Conservation (phyloP, 1,140 invertebrate genomes). For the Diploscapter pachys region DNA sequence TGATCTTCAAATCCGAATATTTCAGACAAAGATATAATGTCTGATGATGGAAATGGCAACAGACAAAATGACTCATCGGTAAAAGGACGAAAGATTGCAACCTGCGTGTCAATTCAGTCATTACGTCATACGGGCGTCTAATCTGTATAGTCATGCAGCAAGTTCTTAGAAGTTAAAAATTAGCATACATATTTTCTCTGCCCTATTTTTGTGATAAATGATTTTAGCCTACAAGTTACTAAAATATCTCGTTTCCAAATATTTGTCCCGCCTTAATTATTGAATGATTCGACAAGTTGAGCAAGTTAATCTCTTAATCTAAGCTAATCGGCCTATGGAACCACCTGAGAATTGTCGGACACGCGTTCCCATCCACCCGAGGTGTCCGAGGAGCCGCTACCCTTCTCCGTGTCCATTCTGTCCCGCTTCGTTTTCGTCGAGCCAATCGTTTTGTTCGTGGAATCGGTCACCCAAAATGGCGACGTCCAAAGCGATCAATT, state of each 20-base stretch:
- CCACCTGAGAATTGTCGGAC: slow-evolving; percentile 35
- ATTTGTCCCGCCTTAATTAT: too few relatives aligned
- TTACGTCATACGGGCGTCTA: neutral
- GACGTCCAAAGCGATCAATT: neutral
- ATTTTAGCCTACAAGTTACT: too few relatives aligned
- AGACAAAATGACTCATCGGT: slow-evolving; percentile 3
- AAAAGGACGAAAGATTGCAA: neutral
- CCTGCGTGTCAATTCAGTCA: slow-evolving; percentile 11
- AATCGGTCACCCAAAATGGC: slow-evolving; percentile 12
- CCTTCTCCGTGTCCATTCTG: slow-evolving; percentile 20
- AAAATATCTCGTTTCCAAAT: too few relatives aligned
- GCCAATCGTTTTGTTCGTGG: too few relatives aligned
- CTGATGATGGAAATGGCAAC: slow-evolving; percentile 15
- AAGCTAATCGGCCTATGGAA: neutral
- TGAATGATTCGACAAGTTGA: too few relatives aligned
- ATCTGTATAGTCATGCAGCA: too few relatives aligned
- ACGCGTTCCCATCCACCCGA: slow-evolving; percentile 35
- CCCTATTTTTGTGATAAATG: too few relatives aligned
- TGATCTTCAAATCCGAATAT: too few relatives aligned
- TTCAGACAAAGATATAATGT: slow-evolving; percentile 2
- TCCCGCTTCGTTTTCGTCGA: too few relatives aligned
- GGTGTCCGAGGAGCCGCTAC: slow-evolving; percentile 27
- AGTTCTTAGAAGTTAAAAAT: too few relatives aligned
- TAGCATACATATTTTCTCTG: too few relatives aligned
- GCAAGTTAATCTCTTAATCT: too few relatives aligned